phyloP scores from a whole-genome alignment of 1,140 invertebrate genomes.

The Micrasema longulum region DNA sequence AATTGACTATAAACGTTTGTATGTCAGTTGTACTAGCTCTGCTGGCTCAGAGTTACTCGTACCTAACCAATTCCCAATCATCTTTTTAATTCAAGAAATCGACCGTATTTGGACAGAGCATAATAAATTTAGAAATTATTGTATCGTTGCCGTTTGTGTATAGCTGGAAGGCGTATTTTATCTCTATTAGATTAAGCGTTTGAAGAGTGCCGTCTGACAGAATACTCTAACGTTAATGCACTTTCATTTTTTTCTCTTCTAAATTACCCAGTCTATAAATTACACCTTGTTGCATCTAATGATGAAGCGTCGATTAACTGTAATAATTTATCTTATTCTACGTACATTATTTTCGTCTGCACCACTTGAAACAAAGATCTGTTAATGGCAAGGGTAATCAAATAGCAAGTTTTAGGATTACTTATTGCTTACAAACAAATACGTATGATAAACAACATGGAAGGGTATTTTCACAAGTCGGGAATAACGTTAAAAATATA shows the following conservation, averaged over 20 bases:
- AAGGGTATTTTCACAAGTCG: too few relatives aligned
- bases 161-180: constrained; percentile 33
- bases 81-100: constrained; percentile 15
- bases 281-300: constrained; percentile 27
- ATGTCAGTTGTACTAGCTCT: too few relatives aligned
- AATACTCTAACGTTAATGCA: constrained; percentile 28
- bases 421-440: too few relatives aligned
- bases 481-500: too few relatives aligned
- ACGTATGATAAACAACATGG: too few relatives aligned
- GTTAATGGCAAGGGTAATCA: too few relatives aligned
- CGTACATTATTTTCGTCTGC: too few relatives aligned
- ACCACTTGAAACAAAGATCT: too few relatives aligned
- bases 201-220: constrained; percentile 27
- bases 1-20: too few relatives aligned
- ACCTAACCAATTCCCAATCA: constrained; percentile 11
- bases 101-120: constrained; percentile 19
- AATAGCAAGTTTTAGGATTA: too few relatives aligned
- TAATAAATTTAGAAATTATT: constrained; percentile 34
- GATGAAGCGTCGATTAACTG: constrained; percentile 21
- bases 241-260: constrained; percentile 27
- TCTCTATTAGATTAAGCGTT: constrained; percentile 36
- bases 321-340: constrained; percentile 18
- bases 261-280: constrained; percentile 30
- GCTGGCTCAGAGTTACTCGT: not conserved
- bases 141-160: constrained; percentile 28